These are phyloP conservation scores for Cydia strobilella DNA, from an alignment of 1,140 invertebrate genomes.

Conservation along the genomic window DNA sequence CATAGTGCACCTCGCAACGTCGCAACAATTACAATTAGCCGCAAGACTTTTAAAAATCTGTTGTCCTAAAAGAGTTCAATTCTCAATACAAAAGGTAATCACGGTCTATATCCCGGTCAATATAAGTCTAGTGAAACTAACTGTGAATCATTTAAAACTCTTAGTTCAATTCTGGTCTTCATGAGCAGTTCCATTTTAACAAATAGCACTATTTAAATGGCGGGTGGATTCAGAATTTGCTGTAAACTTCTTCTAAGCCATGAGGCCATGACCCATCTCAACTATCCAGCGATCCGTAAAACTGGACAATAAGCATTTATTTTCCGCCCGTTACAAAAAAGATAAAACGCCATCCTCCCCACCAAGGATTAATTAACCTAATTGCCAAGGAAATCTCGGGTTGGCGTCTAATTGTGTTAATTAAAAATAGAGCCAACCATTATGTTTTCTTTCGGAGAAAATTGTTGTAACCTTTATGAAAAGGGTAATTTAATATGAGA, in stretches of 20 bases:
- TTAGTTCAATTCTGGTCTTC: no score
- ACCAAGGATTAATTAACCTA: constrained; percentile 25
- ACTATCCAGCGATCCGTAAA: background rate
- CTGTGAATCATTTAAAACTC: no score
- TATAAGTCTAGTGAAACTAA: no score
- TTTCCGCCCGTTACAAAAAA: background rate
- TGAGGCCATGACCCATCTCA: background rate
- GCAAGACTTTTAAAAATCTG: no score
- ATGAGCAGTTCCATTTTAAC: no score
- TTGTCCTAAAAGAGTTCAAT: no score
- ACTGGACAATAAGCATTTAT: background rate
- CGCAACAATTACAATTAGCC: no score
- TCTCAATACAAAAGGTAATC: no score
- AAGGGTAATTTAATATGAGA: background rate
- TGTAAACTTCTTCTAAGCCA: background rate
- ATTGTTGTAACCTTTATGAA: background rate
- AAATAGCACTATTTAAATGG: background rate
- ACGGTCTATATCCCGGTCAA: no score
- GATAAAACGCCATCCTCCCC: background rate
- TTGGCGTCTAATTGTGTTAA: constrained; percentile 19
- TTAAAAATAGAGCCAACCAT: constrained; percentile 15
- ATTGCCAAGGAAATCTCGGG: constrained; percentile 24
- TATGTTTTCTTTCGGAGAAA: constrained; percentile 19
- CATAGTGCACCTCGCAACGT: no score
- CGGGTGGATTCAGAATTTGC: background rate